Conservation (phyloP, 1,140 invertebrate species). For the Panagrolaimus sp. region DNA sequence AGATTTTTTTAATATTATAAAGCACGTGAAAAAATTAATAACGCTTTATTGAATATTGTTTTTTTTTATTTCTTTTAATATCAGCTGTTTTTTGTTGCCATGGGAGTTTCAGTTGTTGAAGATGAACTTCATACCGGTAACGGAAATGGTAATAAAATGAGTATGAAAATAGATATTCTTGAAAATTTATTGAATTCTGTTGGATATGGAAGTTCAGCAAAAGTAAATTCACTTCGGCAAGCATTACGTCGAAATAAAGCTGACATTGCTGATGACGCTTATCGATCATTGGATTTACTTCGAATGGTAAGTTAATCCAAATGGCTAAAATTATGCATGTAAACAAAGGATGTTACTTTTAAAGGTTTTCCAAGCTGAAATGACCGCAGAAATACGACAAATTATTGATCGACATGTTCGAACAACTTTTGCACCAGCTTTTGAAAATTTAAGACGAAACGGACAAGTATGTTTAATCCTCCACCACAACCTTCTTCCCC, state of each 20-base stretch:
- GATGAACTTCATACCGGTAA: slow-evolving; percentile 28
- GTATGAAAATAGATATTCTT: slow-evolving; percentile 43
- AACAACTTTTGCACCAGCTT: slow-evolving; percentile 50
- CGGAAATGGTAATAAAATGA: slow-evolving; percentile 48
- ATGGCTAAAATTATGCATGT: slow-evolving; percentile 9
- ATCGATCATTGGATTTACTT: slow-evolving; percentile 40
- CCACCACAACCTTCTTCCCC: slow-evolving; percentile 9
- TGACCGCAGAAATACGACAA: slow-evolving; percentile 46
- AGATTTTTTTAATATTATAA: too few species aligned
- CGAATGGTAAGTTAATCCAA: slow-evolving; percentile 29
- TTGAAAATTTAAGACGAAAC: slow-evolving; percentile 51
- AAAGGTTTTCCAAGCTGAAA: slow-evolving; percentile 49
- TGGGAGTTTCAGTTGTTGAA: background rate
- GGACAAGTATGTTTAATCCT: slow-evolving; percentile 37
- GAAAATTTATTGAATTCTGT: slow-evolving; percentile 37
- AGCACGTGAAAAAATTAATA: too few species aligned
- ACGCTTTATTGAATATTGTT: too few species aligned
- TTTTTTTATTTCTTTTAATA: too few species aligned
- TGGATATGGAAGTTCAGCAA: slow-evolving; percentile 48
- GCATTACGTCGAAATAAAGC: slow-evolving; percentile 42
- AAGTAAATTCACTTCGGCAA: slow-evolving; percentile 48
- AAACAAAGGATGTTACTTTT: background rate
- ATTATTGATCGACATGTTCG: slow-evolving; percentile 50
- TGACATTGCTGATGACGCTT: slow-evolving; percentile 45
- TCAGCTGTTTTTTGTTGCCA: background rate